Evolutionary conservation across 2,888 invertebrate genomes (phyloP), one percentile per base, ranked within the genome.

Genomic region (Nomada goodeniana): DNA sequence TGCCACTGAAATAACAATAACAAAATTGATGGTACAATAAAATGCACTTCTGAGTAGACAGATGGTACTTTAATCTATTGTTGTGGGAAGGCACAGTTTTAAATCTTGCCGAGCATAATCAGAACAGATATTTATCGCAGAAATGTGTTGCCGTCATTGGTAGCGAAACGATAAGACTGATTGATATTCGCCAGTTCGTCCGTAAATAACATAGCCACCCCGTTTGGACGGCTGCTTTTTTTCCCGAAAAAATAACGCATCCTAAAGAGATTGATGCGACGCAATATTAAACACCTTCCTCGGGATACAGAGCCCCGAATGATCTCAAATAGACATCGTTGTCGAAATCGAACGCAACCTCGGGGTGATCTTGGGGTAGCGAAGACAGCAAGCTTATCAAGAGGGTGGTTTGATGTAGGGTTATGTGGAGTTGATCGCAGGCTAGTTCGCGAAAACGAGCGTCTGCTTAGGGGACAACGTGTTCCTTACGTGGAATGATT

Each of bases 391-490:
- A 57, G 71, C 63, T 80, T 73, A 47, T 55, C 47, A 42, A 53
- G 44, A 57, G 63, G 61, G 59, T 57, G 76, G 69, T 75, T 73
- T 53, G 79, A 79, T 84, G 68, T 67, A 70, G 71, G 85, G 67
- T 82, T 84, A 86, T 76, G 74, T 74, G 65, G 55, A 80, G 75
- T 79, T 82, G 80, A 85, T 85, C 78, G 85, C 52, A 20, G 59
- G 75, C 73, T 61, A 75, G 82, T 77, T 76, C 79, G 76, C 77
- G 64, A 44, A 76, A 76, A 83, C 67, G 75, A 80, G 73, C 74
- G 74, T 61, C 53, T 23, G 47, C 26, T 69, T 67, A 59, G 55
- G 74, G 68, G 55, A 76, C 72, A 64, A 55, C 53, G 76, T 63
- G 76, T 81, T 60, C 69, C 55, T 76, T 64, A 63, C 82, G 71